Percentiles rank a stretch among this genome's conserved stretches.
Conservation (phyloP, 2,797 vertebrate species). For the Prionace glauca region DNA sequence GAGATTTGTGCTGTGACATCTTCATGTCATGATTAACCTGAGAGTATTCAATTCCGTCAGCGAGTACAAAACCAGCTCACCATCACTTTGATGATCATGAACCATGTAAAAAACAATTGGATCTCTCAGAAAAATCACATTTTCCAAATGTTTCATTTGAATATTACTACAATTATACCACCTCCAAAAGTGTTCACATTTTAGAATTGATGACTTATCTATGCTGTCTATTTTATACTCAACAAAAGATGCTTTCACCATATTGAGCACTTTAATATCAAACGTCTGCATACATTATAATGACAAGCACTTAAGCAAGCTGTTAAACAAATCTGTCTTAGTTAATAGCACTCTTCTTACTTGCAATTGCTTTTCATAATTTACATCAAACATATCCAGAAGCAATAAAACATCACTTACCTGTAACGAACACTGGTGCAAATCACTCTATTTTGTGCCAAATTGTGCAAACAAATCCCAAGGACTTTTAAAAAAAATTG, state of each 20-base stretch:
- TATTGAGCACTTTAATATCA: slow-evolving; percentile 33
- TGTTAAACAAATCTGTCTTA: slow-evolving; percentile 36
- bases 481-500: neutral
- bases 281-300: slow-evolving; percentile 34
- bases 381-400: slow-evolving; percentile 27
- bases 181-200: neutral
- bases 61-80: slow-evolving; percentile 3
- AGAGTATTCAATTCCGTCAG: neutral
- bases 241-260: slow-evolving; percentile 25
- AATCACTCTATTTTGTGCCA: neutral
- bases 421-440: slow-evolving; percentile 24
- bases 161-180: slow-evolving; percentile 27
- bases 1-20: neutral
- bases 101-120: neutral
- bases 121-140: slow-evolving; percentile 13
- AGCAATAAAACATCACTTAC: slow-evolving; percentile 36
- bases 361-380: slow-evolving; percentile 33
- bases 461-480: slow-evolving; percentile 32
- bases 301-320: slow-evolving; percentile 30
- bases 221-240: slow-evolving; percentile 32
- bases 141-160: slow-evolving; percentile 4
- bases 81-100: slow-evolving; percentile 24
- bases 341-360: slow-evolving; percentile 28
- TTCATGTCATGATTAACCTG: slow-evolving; percentile 21
- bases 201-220: slow-evolving; percentile 18